A percentile compares a stretch with the other conserved stretches of the same genome.
Evolutionary conservation across 2,113 vertebrate species (phyloP).

Genomic region (Leptobrachium leishanense): DNA sequence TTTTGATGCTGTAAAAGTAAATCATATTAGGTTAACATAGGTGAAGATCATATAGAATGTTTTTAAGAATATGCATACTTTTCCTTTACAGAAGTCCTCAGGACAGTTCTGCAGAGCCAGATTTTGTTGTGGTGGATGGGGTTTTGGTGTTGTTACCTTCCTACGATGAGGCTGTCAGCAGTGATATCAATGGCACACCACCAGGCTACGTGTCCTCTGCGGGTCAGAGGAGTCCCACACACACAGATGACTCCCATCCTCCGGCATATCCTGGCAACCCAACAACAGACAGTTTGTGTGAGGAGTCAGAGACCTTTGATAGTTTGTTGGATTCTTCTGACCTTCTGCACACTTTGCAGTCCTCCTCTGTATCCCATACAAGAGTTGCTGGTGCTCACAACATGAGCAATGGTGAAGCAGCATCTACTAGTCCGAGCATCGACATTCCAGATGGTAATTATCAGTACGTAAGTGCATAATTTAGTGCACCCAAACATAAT

Average conservation of each 20-base stretch:
- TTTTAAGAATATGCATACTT: background rate
- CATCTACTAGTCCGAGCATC: constrained; percentile 71
- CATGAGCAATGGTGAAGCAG: constrained; percentile 57
- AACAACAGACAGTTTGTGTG: constrained; percentile 58
- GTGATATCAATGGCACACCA: constrained; percentile 61
- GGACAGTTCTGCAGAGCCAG: constrained; percentile 67
- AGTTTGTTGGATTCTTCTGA: constrained; percentile 67
- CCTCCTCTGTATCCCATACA: constrained; percentile 56
- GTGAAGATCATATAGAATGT: too few species aligned
- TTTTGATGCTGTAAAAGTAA: too few species aligned
- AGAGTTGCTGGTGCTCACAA: constrained; percentile 54
- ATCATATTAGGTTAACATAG: too few species aligned
- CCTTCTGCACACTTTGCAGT: constrained; percentile 68
- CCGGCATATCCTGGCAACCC: constrained; percentile 75
- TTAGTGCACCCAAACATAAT: too few species aligned
- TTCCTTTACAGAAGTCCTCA: constrained; percentile 64
- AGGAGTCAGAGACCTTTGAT: constrained; percentile 66
- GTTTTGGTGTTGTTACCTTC: constrained; percentile 82
- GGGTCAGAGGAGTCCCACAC: constrained; percentile 63
- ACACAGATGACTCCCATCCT: constrained; percentile 75
- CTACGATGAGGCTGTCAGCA: constrained; percentile 82
- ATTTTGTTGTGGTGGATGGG: constrained; percentile 83
- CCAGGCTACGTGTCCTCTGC: constrained; percentile 60
- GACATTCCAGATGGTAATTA: constrained; percentile 82
- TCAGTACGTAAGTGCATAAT: too few species aligned